Evolutionary conservation across 2,797 vertebrate genomes (phyloP), one percentile per base, ranked within the genome.

Genomic region (Lutjanus campechanus): DNA sequence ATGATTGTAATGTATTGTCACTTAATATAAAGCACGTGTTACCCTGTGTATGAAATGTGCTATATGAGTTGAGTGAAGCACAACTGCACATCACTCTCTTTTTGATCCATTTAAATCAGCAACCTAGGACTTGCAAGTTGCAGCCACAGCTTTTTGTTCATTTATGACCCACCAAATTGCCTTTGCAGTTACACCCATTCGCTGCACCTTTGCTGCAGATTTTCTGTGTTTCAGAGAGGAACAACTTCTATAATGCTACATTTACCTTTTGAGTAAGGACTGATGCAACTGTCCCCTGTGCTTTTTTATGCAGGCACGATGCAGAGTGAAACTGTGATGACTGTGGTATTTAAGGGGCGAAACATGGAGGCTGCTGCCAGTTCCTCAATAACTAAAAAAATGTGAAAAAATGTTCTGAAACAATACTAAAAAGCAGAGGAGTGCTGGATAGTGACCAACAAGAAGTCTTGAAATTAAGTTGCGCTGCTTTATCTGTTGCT

Each of bases 281-380:
- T 77, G 22, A 76, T 59, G 58, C 46, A 81, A 47, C 46, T 60
- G 17, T 72, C 64, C 56, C 50, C 25, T 9, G 29, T 29, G 60
- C 50, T 73, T 2, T 69, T 87, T 79, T 55, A 56, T 54, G 60
- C 29, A 65, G 66, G 59, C 74, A 79, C 15, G 6, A 73, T 76
- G 41, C 81, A 81, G 64, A 66, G 54, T 69, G 71, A 79, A 67
- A 66, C 63, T 75, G n/a, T 62, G 58, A 75, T 73, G 73, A 77
- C 60, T 85, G 54, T 83, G 77, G 55, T 76, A 76, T 72, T 88
- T 70, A 72, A 75, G 75, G 29, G 66, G 55, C 36, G 75, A 86
- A 78, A 65, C 17, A 11, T 41, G 54, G 47, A 73, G 50, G 54
- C 46, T 69, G 64, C 51, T 82, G 79, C 81, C 65, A 83, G 64